A percentile compares a stretch with the other conserved stretches of the same genome.
Evolutionary conservation across 2,113 vertebrate species (phyloP).

Genomic region (Pluvialis apricaria): DNA sequence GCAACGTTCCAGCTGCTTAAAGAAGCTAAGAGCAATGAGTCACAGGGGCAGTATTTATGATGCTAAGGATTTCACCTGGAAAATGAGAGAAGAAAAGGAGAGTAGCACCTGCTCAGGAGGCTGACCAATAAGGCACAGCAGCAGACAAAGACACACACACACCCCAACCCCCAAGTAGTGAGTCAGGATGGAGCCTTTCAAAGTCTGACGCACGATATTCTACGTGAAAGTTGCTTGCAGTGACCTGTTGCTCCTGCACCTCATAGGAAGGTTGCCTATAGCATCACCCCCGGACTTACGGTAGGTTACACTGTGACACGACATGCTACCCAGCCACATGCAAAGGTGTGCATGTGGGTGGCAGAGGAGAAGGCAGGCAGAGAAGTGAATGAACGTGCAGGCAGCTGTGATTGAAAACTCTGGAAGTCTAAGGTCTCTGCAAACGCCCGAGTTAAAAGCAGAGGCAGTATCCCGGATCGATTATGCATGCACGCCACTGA

Average conservation of each 20-base stretch:
- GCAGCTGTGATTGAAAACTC: not conserved
- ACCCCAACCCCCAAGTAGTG: rapidly evolving
- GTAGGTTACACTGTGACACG: not conserved
- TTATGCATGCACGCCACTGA: constrained; percentile 66
- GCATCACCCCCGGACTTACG: not conserved
- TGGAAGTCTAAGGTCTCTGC: constrained; percentile 55
- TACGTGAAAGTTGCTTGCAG: not conserved
- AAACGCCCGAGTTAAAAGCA: constrained; percentile 63
- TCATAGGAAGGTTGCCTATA: not conserved
- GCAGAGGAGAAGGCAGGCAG: not conserved
- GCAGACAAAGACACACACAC: not conserved
- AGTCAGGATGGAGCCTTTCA: not conserved
- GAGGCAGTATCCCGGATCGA: constrained; percentile 56
- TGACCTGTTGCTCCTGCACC: not conserved
- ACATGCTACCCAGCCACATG: not conserved
- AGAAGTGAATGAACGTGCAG: not conserved
- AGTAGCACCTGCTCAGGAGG: not conserved
- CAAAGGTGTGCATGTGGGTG: not conserved
- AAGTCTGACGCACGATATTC: not conserved
- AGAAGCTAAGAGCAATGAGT: not conserved
- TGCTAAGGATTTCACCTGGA: not conserved
- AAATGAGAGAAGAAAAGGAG: not conserved
- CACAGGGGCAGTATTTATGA: not conserved
- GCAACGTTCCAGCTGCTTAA: not conserved
- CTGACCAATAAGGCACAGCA: not conserved